phyloP scores from a whole-genome alignment of 92 coral and sea anemone genomes.

The Porites cylindrica region DNA sequence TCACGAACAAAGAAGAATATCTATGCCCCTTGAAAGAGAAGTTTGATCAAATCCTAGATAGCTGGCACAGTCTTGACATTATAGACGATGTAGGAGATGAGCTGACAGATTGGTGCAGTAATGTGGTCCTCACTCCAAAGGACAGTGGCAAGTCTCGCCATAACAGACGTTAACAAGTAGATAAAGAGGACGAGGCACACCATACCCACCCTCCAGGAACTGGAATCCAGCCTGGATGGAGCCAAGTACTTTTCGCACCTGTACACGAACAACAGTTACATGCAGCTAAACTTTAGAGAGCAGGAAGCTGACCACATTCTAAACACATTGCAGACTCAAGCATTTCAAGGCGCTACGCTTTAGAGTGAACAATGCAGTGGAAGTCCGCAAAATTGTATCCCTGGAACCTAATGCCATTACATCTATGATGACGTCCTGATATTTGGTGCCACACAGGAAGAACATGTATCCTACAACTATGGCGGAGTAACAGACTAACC shows the following conservation, averaged over 20 bases:
- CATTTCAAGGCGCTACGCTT: constrained; percentile 29
- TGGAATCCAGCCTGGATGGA: constrained; percentile 46
- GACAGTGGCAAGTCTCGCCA: constrained; percentile 17
- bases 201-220: constrained; percentile 51
- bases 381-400: constrained; percentile 42
- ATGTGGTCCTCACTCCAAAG: constrained; percentile 36
- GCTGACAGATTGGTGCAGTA: constrained; percentile 2
- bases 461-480: background rate
- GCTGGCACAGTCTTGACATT: constrained; percentile 23
- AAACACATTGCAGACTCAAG: background rate
- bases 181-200: constrained; percentile 50
- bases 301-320: constrained; percentile 26
- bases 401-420: background rate
- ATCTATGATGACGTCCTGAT: background rate
- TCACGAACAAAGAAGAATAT: constrained; percentile 42
- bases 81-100: constrained; percentile 13
- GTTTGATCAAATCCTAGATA: constrained; percentile 16
- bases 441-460: background rate
- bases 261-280: constrained; percentile 63
- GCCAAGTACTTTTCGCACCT: constrained; percentile 51
- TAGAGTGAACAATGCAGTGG: constrained; percentile 60
- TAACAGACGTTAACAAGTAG: constrained; percentile 34
- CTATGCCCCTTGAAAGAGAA: constrained; percentile 49
- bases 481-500: constrained; percentile 12
- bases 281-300: constrained; percentile 13